These are phyloP conservation scores for Loris lydekkerianus DNA, from an alignment of 2,797 vertebrate species.

Conservation along the genomic window DNA sequence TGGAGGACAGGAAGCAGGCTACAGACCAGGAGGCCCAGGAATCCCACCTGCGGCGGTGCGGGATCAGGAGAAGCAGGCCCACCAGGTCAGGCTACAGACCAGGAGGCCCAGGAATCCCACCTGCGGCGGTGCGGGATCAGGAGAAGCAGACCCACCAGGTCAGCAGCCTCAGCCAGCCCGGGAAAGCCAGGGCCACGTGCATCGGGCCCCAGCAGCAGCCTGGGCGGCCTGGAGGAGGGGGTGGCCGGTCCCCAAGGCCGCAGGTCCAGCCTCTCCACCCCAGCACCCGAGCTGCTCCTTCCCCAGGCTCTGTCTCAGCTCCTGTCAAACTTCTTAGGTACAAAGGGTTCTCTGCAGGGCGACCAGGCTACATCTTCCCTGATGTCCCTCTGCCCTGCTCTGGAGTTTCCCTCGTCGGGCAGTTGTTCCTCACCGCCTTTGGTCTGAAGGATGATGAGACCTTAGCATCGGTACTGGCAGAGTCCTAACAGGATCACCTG, in stretches of 20 bases:
- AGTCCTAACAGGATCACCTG: slow-evolving; percentile 96
- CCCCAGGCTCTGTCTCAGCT: slow-evolving; percentile 92
- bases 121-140: slow-evolving; percentile 97
- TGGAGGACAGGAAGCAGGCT: slow-evolving; percentile 97
- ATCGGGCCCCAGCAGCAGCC: slow-evolving; percentile 95
- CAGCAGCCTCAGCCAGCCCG: slow-evolving; percentile 87
- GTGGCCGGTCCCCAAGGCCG: slow-evolving; percentile 93
- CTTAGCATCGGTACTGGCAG: slow-evolving; percentile 95
- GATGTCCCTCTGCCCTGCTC: slow-evolving; percentile 91
- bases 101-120: slow-evolving; percentile 97
- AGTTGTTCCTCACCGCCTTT: slow-evolving; percentile 96
- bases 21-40: slow-evolving; percentile 98
- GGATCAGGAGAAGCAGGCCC: slow-evolving; percentile 96
- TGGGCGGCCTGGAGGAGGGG: slow-evolving; percentile 95
- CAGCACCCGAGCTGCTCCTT: slow-evolving; percentile 92
- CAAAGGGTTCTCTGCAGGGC: slow-evolving; percentile 92
- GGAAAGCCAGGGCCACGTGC: slow-evolving; percentile 96
- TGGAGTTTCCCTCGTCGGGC: slow-evolving; percentile 97
- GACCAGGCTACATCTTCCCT: slow-evolving; percentile 91
- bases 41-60: slow-evolving; percentile 97
- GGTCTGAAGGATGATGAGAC: slow-evolving; percentile 98
- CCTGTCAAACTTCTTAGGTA: slow-evolving; percentile 95
- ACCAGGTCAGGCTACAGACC: slow-evolving; percentile 96
- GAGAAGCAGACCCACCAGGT: slow-evolving; percentile 97
- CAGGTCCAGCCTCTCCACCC: slow-evolving; percentile 91